Base-by-base conservation (phyloP, 1,140 invertebrate genomes). In the Formica exsecta region DNA sequence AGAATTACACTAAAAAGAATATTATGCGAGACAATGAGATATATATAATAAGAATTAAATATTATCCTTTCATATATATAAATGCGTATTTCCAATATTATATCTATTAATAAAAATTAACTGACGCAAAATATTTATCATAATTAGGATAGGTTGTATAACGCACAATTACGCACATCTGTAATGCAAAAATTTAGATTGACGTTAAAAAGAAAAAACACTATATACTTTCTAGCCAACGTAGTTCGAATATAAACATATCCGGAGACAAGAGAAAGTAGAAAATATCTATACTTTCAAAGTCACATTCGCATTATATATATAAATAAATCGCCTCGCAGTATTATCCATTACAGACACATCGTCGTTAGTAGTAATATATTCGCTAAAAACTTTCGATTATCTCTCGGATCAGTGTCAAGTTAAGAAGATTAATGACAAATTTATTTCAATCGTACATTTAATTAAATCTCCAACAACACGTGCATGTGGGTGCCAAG, bases 241-340 rank as follows among this genome's bases (percentile, higher is more conserved):
- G 19, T 54, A 81, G 68, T 62, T 61, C 4, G 29, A 36, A 83
- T 36, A 3, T 48, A 73, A 13, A 51, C 25, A 68, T 57, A 83
- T 61, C 54, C 68, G 25, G 61, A 57, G 38, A 54, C 36, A 44
- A n/a, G 79, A 81, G 79, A 83, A 83, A 83, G 68, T 41, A 48
- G 68, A 83, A 83, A 62, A 83, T 81, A n/a, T 71, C 66, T 22
- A 9, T 32, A 8, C n/a, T 62, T 13, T 29, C 48, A 81, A 81
- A 29, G 79, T 73, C 54, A 71, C n/a, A 57, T 54, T 1, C 36
- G 54, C 68, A 36, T 71, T 61, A 19, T 32, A 61, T 74, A 83
- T 83, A 73, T 32, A 73, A 83, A 83, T 83, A 73, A 83, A 83
- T 83, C 11, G 22, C 59, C 22, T 32, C 13, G 38, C 38, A 2